Conservation (phyloP, 2,888 invertebrate genomes). For the Melinaea marsaeus region DNA sequence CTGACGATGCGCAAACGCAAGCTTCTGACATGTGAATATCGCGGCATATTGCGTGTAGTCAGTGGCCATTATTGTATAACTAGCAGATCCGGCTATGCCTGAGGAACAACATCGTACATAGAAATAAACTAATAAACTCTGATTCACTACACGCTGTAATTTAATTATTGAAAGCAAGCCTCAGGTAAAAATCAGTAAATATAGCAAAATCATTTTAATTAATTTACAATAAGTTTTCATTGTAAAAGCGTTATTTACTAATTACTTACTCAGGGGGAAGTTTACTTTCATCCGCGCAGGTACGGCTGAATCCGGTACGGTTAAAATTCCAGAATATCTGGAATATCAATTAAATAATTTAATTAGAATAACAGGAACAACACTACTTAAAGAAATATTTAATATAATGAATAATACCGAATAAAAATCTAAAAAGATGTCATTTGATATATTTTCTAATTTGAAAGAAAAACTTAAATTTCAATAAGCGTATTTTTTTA, state of each 20-base stretch:
- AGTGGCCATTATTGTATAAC: conserved; percentile 85
- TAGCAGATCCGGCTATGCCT: conserved; percentile 86
- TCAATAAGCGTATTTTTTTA: no score
- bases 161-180: neutral
- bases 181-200: neutral
- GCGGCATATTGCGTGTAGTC: conserved; percentile 87
- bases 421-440: no score
- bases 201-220: neutral
- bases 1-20: conserved; percentile 85
- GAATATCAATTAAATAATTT: neutral
- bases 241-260: neutral
- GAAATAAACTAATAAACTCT: neutral
- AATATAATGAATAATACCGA: no score
- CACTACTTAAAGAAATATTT: no score
- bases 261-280: conserved; percentile 87
- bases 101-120: conserved; percentile 13
- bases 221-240: neutral
- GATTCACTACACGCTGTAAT: no score
- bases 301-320: conserved; percentile 79
- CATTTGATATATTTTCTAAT: no score
- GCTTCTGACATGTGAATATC: conserved; percentile 87
- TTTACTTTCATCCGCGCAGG: conserved; percentile 86
- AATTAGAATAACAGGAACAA: no score
- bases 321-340: conserved; percentile 83
- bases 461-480: no score